Evolutionary conservation across 2,113 vertebrate genomes (phyloP).

Genomic region (Anguilla rostrata): DNA sequence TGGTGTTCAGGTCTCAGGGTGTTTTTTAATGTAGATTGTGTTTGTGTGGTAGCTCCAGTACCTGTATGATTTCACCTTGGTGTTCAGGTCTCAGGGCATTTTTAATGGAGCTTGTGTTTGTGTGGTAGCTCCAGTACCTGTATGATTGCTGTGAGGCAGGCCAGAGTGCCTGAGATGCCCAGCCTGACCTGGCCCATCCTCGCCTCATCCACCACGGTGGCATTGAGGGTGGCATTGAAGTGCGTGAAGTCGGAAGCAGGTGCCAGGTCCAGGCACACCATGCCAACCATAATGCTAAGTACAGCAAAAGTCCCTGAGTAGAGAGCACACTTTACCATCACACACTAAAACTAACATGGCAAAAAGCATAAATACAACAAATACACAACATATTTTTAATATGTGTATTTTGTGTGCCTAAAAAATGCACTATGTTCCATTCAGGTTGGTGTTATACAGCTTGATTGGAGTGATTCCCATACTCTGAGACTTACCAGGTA

Average conservation of each 20-base stretch:
- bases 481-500: slow-evolving; percentile 78
- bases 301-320: slow-evolving; percentile 85
- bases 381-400: too few relatives aligned
- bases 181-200: slow-evolving; percentile 78
- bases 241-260: slow-evolving; percentile 78
- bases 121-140: slow-evolving; percentile 66
- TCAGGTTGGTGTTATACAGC: background rate
- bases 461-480: slow-evolving; percentile 26
- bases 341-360: background rate
- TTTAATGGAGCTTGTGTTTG: too few relatives aligned
- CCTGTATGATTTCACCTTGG: too few relatives aligned
- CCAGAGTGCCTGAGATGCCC: slow-evolving; percentile 83
- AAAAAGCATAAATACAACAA: background rate
- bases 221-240: slow-evolving; percentile 73
- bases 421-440: too few relatives aligned
- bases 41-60: too few relatives aligned
- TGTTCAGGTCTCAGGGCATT: too few relatives aligned
- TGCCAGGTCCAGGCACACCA: slow-evolving; percentile 79
- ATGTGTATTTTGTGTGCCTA: too few relatives aligned
- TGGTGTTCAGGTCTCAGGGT: too few relatives aligned
- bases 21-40: background rate
- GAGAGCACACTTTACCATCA: slow-evolving; percentile 16
- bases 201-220: slow-evolving; percentile 64
- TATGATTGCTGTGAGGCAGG: slow-evolving; percentile 89
- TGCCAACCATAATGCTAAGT: slow-evolving; percentile 90